Evolutionary conservation across 2,888 invertebrate species (phyloP), one percentile per base, ranked within the genome.

Genomic region (Cosmorhoe ocellata): DNA sequence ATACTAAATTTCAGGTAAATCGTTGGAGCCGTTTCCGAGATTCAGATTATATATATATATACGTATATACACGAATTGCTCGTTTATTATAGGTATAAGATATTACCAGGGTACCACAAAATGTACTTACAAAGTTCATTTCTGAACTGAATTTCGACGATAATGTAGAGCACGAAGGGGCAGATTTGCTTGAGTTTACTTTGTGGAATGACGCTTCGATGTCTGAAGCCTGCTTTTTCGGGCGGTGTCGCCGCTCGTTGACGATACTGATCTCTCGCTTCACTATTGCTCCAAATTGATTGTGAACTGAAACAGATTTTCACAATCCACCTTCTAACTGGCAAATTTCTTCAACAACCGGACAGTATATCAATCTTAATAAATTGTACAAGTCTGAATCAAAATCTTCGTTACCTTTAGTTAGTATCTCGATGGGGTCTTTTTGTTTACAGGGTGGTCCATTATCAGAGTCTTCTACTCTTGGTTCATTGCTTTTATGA

Each of bases 401-500:
- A 18, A 18, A 18, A 2, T 18, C 4, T 18, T 3, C 2, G 2
- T 22, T 77, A 88, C 89, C 84, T 83, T 79, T 87, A 1, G 71
- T 74, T 39, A 89, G 65, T 36, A 89, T 56, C 48, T 75, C 62
- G 1, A 84, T 68, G 2, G 89, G 88, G 59, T 87, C 81, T 62
- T 86, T 75, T 40, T 76, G 74, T 36, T 71, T 67, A 47, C 58
- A 61, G 30, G 55, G 3, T 8, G 10, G 28, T 28, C 59, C 40
- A 7, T 48, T 60, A 0, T 31, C 50, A 11, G 58, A 40, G 32
- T 74, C 71, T 43, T 61, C 57, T 12, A 47, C n/a, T 22, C 60
- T 42, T 8, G 76, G 69, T 9, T 64, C 64, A 56, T 87, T 88
- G 1, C 83, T 81, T 77, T 87, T 90, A 67, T 89, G 89, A 27